A percentile compares a stretch with the other conserved stretches of the same genome.
Evolutionary conservation across 1,140 invertebrate species (phyloP).

Genomic region (Drepana arcuata): DNA sequence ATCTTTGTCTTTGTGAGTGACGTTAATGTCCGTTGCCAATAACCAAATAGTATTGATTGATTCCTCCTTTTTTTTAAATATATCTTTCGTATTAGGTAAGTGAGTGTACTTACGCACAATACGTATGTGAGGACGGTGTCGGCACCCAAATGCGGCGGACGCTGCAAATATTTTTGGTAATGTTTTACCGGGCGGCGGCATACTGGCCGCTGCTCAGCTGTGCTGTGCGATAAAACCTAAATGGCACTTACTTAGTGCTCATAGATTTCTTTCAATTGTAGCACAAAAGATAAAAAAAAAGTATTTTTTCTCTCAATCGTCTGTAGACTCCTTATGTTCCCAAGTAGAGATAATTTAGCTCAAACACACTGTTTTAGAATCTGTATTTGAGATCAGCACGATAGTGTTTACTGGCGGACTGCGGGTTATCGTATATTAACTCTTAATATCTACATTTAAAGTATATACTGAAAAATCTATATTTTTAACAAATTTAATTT

Average conservation of each 20-base stretch:
- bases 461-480: conserved; percentile 65
- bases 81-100: conserved; percentile 54
- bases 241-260: conserved; percentile 55
- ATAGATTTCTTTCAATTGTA: conserved; percentile 49
- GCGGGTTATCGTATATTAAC: conserved; percentile 40
- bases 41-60: conserved; percentile 63
- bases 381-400: conserved; percentile 27
- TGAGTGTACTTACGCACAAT: conserved; percentile 61
- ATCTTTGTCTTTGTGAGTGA: neutral
- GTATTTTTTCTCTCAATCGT: conserved; percentile 38
- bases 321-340: too few relatives aligned
- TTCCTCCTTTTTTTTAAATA: conserved; percentile 55
- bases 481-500: conserved; percentile 69
- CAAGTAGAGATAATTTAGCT: too few relatives aligned
- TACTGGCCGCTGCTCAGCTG: conserved; percentile 10
- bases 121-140: conserved; percentile 34
- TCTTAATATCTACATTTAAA: conserved; percentile 54
- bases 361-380: conserved; percentile 36
- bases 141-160: conserved; percentile 19
- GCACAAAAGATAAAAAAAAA: conserved; percentile 26
- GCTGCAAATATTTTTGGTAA: conserved; percentile 34
- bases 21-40: conserved; percentile 56
- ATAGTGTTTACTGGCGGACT: conserved; percentile 30
- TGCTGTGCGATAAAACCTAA: conserved; percentile 36
- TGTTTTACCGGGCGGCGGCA: conserved; percentile 26